Evolutionary conservation across 2,797 vertebrate species (phyloP).

Genomic region (Hemibagrus guttatus): DNA sequence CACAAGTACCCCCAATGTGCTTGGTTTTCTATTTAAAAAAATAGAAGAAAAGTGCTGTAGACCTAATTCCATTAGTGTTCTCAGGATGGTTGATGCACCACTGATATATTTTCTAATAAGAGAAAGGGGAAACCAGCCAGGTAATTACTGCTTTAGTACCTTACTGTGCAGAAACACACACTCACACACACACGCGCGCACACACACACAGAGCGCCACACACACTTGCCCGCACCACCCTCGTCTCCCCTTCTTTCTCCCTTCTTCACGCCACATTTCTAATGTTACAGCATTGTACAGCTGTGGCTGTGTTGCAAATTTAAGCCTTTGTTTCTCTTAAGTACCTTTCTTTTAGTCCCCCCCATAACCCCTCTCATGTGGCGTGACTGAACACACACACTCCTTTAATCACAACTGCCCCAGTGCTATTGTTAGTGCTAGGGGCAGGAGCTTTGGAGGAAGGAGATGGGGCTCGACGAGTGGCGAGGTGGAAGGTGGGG

Average conservation of each 20-base stretch:
- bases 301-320: slow-evolving; percentile 53
- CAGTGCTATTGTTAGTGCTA: slow-evolving; percentile 80
- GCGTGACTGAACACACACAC: slow-evolving; percentile 33
- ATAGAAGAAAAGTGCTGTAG: slow-evolving; percentile 42
- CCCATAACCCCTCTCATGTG: slow-evolving; percentile 41
- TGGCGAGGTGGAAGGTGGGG: slow-evolving; percentile 2
- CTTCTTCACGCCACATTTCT: neutral
- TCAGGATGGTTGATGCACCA: slow-evolving; percentile 55
- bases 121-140: slow-evolving; percentile 60
- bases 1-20: slow-evolving; percentile 25
- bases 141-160: slow-evolving; percentile 59
- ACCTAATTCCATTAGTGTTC: slow-evolving; percentile 60
- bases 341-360: slow-evolving; percentile 58
- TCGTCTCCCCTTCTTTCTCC: slow-evolving; percentile 6
- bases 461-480: slow-evolving; percentile 54
- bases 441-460: slow-evolving; percentile 73
- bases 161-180: slow-evolving; percentile 36
- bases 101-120: slow-evolving; percentile 62
- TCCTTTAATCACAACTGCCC: slow-evolving; percentile 50
- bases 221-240: slow-evolving; percentile 21
- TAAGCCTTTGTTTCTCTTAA: slow-evolving; percentile 61
- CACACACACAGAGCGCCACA: slow-evolving; percentile 15
- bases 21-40: slow-evolving; percentile 43
- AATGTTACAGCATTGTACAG: slow-evolving; percentile 39
- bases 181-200: slow-evolving; percentile 31